phyloP scores from a whole-genome alignment of 2,888 invertebrate species.

The Eupithecia pulchellata region DNA sequence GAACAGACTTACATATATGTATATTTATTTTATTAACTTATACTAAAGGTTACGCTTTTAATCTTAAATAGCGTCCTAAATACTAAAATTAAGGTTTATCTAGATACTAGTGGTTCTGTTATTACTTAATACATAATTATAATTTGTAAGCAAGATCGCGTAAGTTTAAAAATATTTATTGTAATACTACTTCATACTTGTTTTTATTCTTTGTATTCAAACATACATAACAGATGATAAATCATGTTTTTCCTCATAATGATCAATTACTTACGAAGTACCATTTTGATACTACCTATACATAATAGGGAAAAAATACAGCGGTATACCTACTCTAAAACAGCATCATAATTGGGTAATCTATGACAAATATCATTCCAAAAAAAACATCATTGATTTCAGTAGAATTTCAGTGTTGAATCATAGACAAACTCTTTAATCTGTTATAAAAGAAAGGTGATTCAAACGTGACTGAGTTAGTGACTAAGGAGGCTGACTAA shows the following conservation, averaged over 20 bases:
- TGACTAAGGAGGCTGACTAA: neutral
- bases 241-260: neutral
- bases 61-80: too few relatives aligned
- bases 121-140: too few relatives aligned
- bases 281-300: neutral
- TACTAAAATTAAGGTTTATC: too few relatives aligned
- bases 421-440: constrained; percentile 6
- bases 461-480: neutral
- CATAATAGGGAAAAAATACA: neutral
- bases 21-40: too few relatives aligned
- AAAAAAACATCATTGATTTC: neutral
- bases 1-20: too few relatives aligned
- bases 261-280: neutral
- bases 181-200: too few relatives aligned
- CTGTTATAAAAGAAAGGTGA: constrained; percentile 3
- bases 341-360: neutral
- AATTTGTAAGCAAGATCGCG: too few relatives aligned
- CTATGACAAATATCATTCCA: neutral
- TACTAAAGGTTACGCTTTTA: too few relatives aligned
- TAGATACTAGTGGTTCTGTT: too few relatives aligned
- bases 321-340: neutral
- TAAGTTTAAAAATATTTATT: too few relatives aligned
- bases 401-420: constrained; percentile 11
- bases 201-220: neutral
- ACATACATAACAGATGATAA: neutral